Evolutionary conservation across 1,140 invertebrate genomes (phyloP).

Genomic region (Drosophila pectinifera): DNA sequence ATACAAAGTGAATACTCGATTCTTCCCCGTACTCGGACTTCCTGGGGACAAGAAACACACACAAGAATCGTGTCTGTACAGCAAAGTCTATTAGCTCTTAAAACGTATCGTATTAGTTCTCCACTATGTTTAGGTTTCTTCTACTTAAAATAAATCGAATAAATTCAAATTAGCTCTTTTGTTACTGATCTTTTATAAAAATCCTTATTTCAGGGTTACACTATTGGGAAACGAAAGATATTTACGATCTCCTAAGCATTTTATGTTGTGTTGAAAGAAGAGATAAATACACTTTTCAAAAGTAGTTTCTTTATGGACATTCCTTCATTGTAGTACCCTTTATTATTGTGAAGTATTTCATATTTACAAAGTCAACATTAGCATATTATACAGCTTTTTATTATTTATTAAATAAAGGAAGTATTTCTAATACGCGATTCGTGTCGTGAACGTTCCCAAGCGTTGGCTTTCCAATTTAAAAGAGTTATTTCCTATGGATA

Average conservation of each 20-base stretch:
- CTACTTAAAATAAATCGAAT: conserved; percentile 27
- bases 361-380: too few relatives aligned
- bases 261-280: background rate
- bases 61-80: conserved; percentile 33
- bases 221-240: background rate
- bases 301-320: too few relatives aligned
- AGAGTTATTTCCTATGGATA: background rate
- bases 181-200: conserved; percentile 5
- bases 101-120: conserved; percentile 28
- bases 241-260: background rate
- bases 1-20: conserved; percentile 43
- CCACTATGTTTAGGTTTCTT: conserved; percentile 17
- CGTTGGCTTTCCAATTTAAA: too few relatives aligned
- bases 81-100: conserved; percentile 42
- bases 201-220: background rate
- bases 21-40: conserved; percentile 19
- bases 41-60: conserved; percentile 20
- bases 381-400: too few relatives aligned
- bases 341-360: background rate
- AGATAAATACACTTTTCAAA: too few relatives aligned
- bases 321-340: too few relatives aligned
- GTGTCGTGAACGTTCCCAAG: too few relatives aligned
- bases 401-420: too few relatives aligned
- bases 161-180: conserved; percentile 14
- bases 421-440: too few relatives aligned